Evolutionary conservation across 92 coral and sea anemone genomes (phyloP), one percentile per base, ranked within the genome.

Genomic region (Epizoanthus scotinus): DNA sequence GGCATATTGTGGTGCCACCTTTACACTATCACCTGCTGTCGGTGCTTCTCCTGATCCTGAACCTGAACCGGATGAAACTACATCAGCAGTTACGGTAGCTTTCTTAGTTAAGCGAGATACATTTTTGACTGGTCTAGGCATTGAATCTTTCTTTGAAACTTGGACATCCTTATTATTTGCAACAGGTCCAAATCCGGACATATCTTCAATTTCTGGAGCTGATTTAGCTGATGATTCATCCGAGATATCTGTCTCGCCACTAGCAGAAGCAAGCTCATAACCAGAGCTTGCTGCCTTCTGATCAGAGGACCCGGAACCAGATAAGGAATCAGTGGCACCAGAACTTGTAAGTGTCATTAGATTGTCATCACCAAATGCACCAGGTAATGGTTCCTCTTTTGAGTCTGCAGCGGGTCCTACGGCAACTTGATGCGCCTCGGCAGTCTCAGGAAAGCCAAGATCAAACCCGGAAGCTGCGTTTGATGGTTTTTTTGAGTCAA

Each of bases 11-110:
- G 88, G 77, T 34, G 82, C 44, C 3, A n/a, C 34, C 47, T 56
- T 26, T 19, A 77, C 40, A 10, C 13, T 27, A 25, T 36, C 62
- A 3, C 66, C 84, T 21, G 28, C 34, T 21, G 77, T 63, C 21
- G 60, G 85, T 1, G 21, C 26, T 38, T 86, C 83, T 22, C 90
- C 89, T 36, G 94, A 87, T 19, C 87, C 94, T 1, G 93, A 81
- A 12, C 87, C 94, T 1, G 93, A 81, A 12, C 87, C 97, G 67
- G 97, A 92, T 42, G 67, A 63, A 60, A 58, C n/a, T 27, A 31
- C 2, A 26, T 77, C 67, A 75, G 81, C 54, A 22, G 50, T 58
- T n/a, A 36, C 81, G 15, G 5, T 13, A 21, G 27, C 19, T 38
- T 59, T 54, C 49, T 60, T 38, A 58, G 54, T 36, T 26, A 54